Base-by-base conservation (phyloP, 1,140 invertebrate genomes). In the Gonioctena quinquepunctata region DNA sequence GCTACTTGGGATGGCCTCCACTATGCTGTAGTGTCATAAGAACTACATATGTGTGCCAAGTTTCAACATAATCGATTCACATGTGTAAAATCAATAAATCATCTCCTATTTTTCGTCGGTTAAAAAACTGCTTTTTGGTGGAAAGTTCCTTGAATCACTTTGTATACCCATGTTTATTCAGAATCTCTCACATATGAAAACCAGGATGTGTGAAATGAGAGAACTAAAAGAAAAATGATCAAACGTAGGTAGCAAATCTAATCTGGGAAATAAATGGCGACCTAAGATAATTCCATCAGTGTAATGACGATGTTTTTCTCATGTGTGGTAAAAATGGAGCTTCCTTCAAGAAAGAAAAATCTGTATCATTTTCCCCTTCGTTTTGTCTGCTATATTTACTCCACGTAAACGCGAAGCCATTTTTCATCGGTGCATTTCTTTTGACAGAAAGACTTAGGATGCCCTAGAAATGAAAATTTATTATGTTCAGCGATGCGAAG, bases 391-490 rank as follows among this genome's bases (percentile, higher is more conserved):
- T 74, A 70, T 71, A 69, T 74, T 74, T 71, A 71, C 72, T 74
- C 52, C 68, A 57, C 69, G 27, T 66, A 71, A 74, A 74, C 68
- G 72, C 69, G 69, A 48, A 48, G 67, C 68, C 66, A 74, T 74
- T 65, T 69, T 68, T 74, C 72, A 71, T 62, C 70, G 69, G 68
- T 74, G 72, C 72, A 74, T 74, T 74, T 68, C 68, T 71, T 74
- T 69, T 71, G 72, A 74, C 72, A 74, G 69, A 64, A 70, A 70
- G 68, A 70, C 64, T 70, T 70, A 70, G 68, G 22, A 48, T 60
- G 21, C 18, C 66, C 67, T 64, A 61, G 59, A 71, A 71, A 66
- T 66, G 63, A 66, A 66, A 66, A 66, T 66, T 66, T 56, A 66
- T 66, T 66, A 66, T n/a, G n/a, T 4, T n/a, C 8, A 26, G 16